These are phyloP conservation scores for Drusus annulatus DNA, from an alignment of 1,140 invertebrate species.

Conservation along the genomic window DNA sequence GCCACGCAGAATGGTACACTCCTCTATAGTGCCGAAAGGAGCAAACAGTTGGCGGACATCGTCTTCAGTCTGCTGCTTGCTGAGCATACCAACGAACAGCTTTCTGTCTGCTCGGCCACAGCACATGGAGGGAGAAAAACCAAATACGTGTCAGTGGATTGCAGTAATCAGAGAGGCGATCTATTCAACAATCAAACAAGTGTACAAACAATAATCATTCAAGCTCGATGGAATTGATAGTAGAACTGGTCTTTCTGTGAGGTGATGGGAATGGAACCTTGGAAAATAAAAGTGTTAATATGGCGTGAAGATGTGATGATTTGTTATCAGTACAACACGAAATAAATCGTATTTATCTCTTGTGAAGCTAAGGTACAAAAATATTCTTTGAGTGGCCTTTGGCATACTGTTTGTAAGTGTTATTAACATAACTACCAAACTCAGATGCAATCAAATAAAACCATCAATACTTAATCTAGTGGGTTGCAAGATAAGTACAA, in stretches of 20 bases:
- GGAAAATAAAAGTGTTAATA: constrained; percentile 44
- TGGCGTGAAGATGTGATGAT: constrained; percentile 35
- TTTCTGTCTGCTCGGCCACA: constrained; percentile 86
- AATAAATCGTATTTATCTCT: constrained; percentile 8
- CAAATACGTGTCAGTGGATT: constrained; percentile 19
- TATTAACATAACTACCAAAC: constrained; percentile 35
- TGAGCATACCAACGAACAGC: constrained; percentile 99
- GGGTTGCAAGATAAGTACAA: constrained; percentile 33
- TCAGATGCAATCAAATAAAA: constrained; percentile 38
- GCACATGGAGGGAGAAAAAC: constrained; percentile 52
- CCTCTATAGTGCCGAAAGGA: constrained; percentile 97
- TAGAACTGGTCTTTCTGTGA: constrained; percentile 45
- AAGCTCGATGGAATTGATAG: constrained; percentile 48
- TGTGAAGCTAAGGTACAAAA: constrained; percentile 14
- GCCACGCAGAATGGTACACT: constrained; percentile 98
- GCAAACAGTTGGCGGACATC: constrained; percentile 97
- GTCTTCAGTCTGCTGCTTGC: constrained; percentile 99
- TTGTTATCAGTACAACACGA: constrained; percentile 33
- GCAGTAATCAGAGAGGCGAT: background rate
- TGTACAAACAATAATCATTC: constrained; percentile 57
- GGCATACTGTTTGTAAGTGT: constrained; percentile 36
- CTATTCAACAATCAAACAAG: constrained; percentile 47
- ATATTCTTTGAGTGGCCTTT: constrained; percentile 29
- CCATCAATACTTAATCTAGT: constrained; percentile 33
- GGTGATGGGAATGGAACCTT: constrained; percentile 40